A percentile compares a stretch with the other conserved stretches of the same genome.
phyloP scores from a whole-genome alignment of 2,888 invertebrate genomes.

The Scelioninae gen. 2 region DNA sequence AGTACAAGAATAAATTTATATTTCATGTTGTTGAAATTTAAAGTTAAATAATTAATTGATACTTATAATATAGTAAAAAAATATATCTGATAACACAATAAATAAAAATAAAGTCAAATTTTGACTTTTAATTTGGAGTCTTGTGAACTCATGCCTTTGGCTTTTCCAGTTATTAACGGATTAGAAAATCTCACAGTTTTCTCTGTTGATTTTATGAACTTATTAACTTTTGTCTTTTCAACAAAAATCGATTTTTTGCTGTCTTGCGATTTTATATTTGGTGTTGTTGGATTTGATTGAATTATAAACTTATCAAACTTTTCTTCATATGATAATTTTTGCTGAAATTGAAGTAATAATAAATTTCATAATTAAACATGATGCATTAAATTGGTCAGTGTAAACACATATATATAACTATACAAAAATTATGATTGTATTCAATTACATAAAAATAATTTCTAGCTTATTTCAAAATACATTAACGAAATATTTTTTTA shows the following conservation, averaged over 20 bases:
- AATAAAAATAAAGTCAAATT: neutral
- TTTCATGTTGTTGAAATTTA: too few relatives aligned
- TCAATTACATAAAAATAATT: too few relatives aligned
- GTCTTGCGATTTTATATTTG: neutral
- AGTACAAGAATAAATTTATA: too few relatives aligned
- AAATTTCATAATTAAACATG: neutral
- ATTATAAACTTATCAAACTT: neutral
- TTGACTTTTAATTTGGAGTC: neutral
- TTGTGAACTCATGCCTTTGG: neutral
- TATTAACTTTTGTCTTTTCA: conserved; percentile 2
- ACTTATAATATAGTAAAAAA: too few relatives aligned
- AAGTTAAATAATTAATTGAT: too few relatives aligned
- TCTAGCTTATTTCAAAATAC: too few relatives aligned
- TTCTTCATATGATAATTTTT: conserved; percentile 5
- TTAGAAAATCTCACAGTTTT: conserved; percentile 12
- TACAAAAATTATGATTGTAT: too few relatives aligned
- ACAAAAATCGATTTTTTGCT: neutral
- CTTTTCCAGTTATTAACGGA: conserved; percentile 8
- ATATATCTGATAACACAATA: neutral
- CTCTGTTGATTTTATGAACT: conserved; percentile 13
- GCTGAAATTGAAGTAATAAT: conserved; percentile 1
- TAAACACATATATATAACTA: too few relatives aligned
- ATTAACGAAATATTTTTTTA: too few relatives aligned
- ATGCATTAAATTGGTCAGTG: too few relatives aligned
- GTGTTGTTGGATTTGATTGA: neutral